Conservation (phyloP, 2,113 vertebrate species). For the Balaeniceps rex region DNA sequence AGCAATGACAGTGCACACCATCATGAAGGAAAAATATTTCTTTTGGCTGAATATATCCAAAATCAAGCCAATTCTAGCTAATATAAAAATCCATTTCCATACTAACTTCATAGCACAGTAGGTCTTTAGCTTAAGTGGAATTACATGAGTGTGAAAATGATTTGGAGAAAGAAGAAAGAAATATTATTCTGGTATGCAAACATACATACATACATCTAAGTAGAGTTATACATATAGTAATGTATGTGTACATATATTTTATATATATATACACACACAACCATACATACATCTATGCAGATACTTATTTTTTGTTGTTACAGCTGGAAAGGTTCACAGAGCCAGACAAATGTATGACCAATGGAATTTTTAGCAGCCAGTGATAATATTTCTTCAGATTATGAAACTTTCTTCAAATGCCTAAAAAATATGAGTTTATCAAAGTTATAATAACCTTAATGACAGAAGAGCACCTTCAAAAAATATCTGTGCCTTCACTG, state of each 20-base stretch:
- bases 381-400: constrained; percentile 11
- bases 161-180: background rate
- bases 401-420: constrained; percentile 38
- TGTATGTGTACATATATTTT: background rate
- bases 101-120: background rate
- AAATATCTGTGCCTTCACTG: background rate
- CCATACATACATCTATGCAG: background rate
- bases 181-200: background rate
- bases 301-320: background rate
- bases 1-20: background rate
- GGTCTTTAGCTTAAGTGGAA: background rate
- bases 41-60: background rate
- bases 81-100: background rate
- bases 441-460: constrained; percentile 9
- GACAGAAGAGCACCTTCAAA: constrained; percentile 40
- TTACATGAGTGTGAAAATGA: background rate
- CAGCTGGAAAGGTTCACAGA: background rate
- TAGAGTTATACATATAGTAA: background rate
- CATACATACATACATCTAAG: background rate
- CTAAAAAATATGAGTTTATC: constrained; percentile 11
- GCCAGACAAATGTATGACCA: background rate
- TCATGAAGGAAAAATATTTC: background rate
- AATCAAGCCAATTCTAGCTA: background rate
- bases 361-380: background rate
- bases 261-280: background rate